Conservation (phyloP, 1,140 invertebrate genomes). For the Pseudomyrmex cubaensis region DNA sequence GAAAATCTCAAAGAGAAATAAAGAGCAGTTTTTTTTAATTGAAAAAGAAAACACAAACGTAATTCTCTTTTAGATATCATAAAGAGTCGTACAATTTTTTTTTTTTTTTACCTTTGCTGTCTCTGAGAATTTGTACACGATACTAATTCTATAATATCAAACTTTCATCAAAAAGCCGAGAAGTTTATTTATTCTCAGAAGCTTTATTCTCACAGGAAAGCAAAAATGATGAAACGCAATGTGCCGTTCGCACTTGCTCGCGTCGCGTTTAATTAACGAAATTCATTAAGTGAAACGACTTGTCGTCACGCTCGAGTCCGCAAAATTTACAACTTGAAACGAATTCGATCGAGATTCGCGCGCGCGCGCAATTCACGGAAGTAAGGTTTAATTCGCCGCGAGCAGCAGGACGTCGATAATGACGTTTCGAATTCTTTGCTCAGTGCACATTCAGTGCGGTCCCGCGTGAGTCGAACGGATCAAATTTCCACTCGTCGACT, state of each 20-base stretch:
- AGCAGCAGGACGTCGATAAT: constrained; percentile 34
- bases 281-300: constrained; percentile 20
- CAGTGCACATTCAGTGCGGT: not conserved
- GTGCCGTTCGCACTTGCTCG: not conserved
- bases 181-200: no score
- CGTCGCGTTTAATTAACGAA: constrained; percentile 36
- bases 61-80: no score
- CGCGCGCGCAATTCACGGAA: constrained; percentile 12
- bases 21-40: not conserved
- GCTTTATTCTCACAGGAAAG: no score
- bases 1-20: not conserved
- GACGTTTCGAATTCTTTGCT: constrained; percentile 53
- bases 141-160: not conserved
- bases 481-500: constrained; percentile 50
- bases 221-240: no score
- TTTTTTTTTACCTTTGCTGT: no score
- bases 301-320: not conserved
- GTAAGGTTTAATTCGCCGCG: constrained; percentile 14
- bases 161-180: not conserved
- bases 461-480: constrained; percentile 28
- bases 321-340: constrained; percentile 32
- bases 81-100: no score
- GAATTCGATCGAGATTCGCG: not conserved
- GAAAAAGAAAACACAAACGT: not conserved
- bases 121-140: no score